Evolutionary conservation across 2,888 invertebrate genomes (phyloP), one percentile per base, ranked within the genome.

Genomic region (Thereva nobilitata): DNA sequence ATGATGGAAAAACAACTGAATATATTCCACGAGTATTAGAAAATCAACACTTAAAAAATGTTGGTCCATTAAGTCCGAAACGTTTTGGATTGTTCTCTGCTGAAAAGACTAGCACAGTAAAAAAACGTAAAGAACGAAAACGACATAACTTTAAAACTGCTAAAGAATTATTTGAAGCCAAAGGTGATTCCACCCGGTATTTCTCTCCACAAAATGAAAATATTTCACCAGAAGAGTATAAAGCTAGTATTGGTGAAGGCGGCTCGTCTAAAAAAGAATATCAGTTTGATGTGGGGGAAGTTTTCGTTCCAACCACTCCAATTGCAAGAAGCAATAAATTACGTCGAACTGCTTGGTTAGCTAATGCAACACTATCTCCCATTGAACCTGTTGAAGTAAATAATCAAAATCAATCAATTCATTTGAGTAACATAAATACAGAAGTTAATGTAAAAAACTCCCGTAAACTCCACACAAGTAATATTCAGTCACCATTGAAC

Each of bases 241-340:
- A 34, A 23, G 5, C 7, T 35, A 5, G 8, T 34, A 34, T 23
- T 52, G 52, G 35, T 6, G 49, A 49, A 49, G 10, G 12, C 1
- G 10, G 12, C 1, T 12, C 8, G 2, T 10, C 49, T 7, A 9
- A 9, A 4, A 42, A 12, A 12, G 59, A 63, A 42, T 72, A 69
- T 56, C 68, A 68, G 2, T 72, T 72, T 38, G 69, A 72, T 35
- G 71, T 72, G 41, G 72, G 70, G 6, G 70, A 72, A 37, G n/a
- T 61, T 40, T 61, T 50, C 4, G 77, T 85, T 68, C 85, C 85
- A 1, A 77, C 78, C 0, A 84, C 84, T 5, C 84, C 85, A 1
- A 85, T 85, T 66, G 85, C 85, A 4, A 77, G 84, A 5, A 84
- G 83, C 72, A 85, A 84, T 68, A 84, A 84, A 71, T 75, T 85